Conservation (phyloP, 2,888 invertebrate genomes). For the Andrena trimmerana region DNA sequence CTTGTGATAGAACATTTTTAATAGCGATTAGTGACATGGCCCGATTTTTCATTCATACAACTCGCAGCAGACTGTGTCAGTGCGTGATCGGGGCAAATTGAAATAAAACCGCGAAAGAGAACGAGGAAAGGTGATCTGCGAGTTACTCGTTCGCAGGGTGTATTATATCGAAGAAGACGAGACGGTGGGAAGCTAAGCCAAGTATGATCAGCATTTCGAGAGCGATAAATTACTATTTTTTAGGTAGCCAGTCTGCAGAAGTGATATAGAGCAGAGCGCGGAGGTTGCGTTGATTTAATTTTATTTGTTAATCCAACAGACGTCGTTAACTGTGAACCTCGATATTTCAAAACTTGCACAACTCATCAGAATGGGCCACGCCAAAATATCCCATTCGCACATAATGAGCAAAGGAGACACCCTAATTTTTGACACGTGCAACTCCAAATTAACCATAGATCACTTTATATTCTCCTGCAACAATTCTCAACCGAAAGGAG, state of each 20-base stretch:
- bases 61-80: background rate
- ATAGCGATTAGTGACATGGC: no score
- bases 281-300: background rate
- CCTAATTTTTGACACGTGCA: no score
- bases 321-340: background rate
- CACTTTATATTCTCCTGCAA: no score
- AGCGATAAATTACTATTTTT: constrained; percentile 29
- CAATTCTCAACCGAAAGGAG: no score
- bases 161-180: constrained; percentile 48
- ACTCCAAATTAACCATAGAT: no score
- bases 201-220: constrained; percentile 21
- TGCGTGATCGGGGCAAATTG: background rate
- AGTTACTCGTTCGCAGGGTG: constrained; percentile 37
- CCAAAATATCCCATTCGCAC: no score
- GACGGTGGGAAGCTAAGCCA: constrained; percentile 39
- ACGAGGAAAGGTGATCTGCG: constrained; percentile 50
- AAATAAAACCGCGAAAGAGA: constrained; percentile 53
- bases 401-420: no score
- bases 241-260: background rate
- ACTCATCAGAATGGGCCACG: no score
- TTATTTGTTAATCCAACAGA: background rate
- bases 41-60: no score
- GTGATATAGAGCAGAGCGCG: background rate
- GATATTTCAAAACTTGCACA: background rate
- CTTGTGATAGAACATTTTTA: background rate